Evolutionary conservation across 2,113 vertebrate species (phyloP), one percentile per base, ranked within the genome.

Genomic region (Rostratula benghalensis): DNA sequence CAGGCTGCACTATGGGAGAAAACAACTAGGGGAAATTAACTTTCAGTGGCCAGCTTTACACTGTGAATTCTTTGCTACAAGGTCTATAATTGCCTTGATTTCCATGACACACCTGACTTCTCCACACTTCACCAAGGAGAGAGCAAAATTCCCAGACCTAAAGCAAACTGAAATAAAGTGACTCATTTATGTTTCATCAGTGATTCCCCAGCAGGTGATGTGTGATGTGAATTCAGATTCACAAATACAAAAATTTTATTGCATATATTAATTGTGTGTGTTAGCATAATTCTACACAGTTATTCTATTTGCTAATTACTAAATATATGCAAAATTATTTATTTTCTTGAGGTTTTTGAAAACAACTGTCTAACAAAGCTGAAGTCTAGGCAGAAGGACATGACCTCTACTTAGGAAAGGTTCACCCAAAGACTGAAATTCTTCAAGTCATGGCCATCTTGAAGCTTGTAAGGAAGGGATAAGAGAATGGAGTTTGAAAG

Each of bases 371-470:
- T 57, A 69, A 87, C 28, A 87, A 89, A 94, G 28, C 56, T 92
- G 0, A 95, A 91, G 69, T 76, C 65, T 53, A 69, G 46, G 80
- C 73, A 89, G 81, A 91, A 89, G 61, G 94, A 78, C 94, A 61
- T 96, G 95, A 97, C 94, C 94, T 89, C 77, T 90, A 1, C 81
- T 95, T 90, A 93, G 53, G 70, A 87, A 95, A 83, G 82, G 89
- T 94, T 96, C 92, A 96, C 39, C 61, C 83, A 85, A 87, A 94
- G 83, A 91, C 91, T 91, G 63, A 94, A 96, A 93, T 96, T 93
- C 70, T 94, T 97, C 87, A 82, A 94, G 83, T 94, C 94, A 63
- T 94, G 57, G 81, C 92, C 92, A 59, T 93, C 92, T 89, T 94
- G 83, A 93, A 92, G 73, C 89, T 96, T 92, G 74, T 54, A 79